These are phyloP conservation scores for Drosophila affinis DNA, from an alignment of 2,888 invertebrate species.

Conservation along the genomic window DNA sequence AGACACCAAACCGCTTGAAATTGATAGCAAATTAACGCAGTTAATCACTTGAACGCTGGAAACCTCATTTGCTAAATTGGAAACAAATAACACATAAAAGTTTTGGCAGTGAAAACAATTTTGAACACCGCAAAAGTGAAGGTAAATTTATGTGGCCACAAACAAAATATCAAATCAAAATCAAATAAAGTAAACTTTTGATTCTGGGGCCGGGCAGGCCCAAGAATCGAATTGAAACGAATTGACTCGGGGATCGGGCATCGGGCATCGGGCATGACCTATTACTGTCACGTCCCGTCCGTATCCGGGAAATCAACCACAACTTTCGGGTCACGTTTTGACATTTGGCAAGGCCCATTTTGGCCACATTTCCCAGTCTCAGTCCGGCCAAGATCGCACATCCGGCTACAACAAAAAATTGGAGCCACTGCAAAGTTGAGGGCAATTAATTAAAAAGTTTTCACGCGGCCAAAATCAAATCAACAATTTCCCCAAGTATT, in stretches of 20 bases:
- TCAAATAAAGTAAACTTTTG: constrained; percentile 55
- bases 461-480: constrained; percentile 67
- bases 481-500: constrained; percentile 68
- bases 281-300: constrained; percentile 71
- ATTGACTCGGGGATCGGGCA: constrained; percentile 39
- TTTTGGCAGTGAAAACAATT: constrained; percentile 27
- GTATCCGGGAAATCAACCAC: constrained; percentile 44
- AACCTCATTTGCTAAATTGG: not conserved
- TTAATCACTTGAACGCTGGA: not conserved
- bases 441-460: constrained; percentile 78
- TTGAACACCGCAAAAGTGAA: constrained; percentile 32
- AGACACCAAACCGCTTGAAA: not conserved
- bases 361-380: not conserved
- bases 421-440: constrained; percentile 39
- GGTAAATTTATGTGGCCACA: constrained; percentile 46
- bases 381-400: constrained; percentile 17
- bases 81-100: not conserved
- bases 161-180: constrained; percentile 67
- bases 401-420: constrained; percentile 12
- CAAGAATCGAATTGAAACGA: constrained; percentile 45
- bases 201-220: constrained; percentile 7
- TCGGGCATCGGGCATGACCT: constrained; percentile 52
- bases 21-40: constrained; percentile 4
- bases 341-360: constrained; percentile 47
- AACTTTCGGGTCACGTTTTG: constrained; percentile 75